Percentiles rank a stretch among this genome's conserved stretches.
These are phyloP conservation scores for Drosophila nigrodunni DNA, from an alignment of 1,140 invertebrate genomes.

Conservation along the genomic window DNA sequence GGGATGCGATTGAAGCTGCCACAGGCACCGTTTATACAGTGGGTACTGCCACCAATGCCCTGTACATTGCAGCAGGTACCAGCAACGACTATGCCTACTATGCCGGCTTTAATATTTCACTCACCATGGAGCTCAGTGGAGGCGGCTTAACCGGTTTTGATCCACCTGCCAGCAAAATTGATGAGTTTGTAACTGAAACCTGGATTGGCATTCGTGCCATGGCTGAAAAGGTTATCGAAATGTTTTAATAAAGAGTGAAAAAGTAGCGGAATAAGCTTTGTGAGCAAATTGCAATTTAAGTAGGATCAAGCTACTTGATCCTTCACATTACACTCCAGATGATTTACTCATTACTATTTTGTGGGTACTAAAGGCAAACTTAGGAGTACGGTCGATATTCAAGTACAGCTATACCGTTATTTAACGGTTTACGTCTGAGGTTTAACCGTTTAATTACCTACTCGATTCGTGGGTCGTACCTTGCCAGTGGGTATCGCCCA, in stretches of 20 bases:
- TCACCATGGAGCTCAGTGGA: slow-evolving; percentile 89
- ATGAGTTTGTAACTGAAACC: slow-evolving; percentile 88
- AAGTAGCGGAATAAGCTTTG: too few species aligned
- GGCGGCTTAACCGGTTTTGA: slow-evolving; percentile 87
- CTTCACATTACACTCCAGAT: too few species aligned
- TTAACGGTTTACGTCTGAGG: too few species aligned
- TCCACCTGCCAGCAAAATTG: slow-evolving; percentile 88
- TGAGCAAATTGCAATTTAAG: too few species aligned
- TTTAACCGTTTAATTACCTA: slow-evolving; percentile 86
- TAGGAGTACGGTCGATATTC: too few species aligned
- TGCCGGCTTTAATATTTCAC: slow-evolving; percentile 87
- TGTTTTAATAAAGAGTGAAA: slow-evolving; percentile 49
- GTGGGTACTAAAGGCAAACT: too few species aligned
- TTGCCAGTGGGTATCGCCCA: slow-evolving; percentile 87
- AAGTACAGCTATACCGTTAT: too few species aligned
- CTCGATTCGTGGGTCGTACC: slow-evolving; percentile 86
- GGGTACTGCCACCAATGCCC: slow-evolving; percentile 87
- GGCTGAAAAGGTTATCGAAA: slow-evolving; percentile 69
- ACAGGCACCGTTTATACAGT: slow-evolving; percentile 86
- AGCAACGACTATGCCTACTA: slow-evolving; percentile 89
- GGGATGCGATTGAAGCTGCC: slow-evolving; percentile 84
- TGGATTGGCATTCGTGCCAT: slow-evolving; percentile 86
- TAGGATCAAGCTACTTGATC: too few species aligned
- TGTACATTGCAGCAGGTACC: slow-evolving; percentile 86
- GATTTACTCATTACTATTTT: too few species aligned